Evolutionary conservation across 1,140 invertebrate species (phyloP).

Genomic region (Scaptomyza montana): DNA sequence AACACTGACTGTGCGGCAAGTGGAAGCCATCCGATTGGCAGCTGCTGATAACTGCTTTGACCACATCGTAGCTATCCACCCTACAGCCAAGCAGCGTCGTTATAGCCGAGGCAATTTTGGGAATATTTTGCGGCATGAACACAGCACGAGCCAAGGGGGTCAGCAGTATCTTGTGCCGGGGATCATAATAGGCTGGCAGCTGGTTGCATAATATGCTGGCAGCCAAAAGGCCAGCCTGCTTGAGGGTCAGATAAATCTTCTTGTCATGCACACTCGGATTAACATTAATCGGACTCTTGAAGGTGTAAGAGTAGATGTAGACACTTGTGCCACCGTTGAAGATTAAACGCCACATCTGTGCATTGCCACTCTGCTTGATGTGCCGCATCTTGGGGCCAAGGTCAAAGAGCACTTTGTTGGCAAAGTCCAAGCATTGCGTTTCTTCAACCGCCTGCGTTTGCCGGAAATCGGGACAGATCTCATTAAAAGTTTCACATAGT

Average conservation of each 20-base stretch:
- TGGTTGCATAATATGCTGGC: slow-evolving; percentile 33
- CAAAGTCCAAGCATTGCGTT: slow-evolving; percentile 57
- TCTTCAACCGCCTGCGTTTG: background rate
- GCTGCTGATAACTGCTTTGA: slow-evolving; percentile 53
- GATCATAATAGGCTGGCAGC: slow-evolving; percentile 34
- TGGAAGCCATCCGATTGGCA: slow-evolving; percentile 61
- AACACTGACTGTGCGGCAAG: slow-evolving; percentile 43
- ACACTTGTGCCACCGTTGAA: slow-evolving; percentile 40
- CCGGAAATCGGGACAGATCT: slow-evolving; percentile 57
- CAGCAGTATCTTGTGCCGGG: slow-evolving; percentile 48
- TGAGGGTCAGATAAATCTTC: slow-evolving; percentile 58
- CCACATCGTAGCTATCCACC: slow-evolving; percentile 38
- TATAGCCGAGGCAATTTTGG: slow-evolving; percentile 44
- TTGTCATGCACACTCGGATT: slow-evolving; percentile 44
- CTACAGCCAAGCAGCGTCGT: background rate
- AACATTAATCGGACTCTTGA: slow-evolving; percentile 42
- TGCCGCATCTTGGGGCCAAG: slow-evolving; percentile 53
- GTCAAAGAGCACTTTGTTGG: slow-evolving; percentile 53
- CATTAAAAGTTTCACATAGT: slow-evolving; percentile 41
- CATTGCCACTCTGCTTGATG: slow-evolving; percentile 42
- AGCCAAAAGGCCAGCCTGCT: slow-evolving; percentile 60
- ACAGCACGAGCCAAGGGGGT: slow-evolving; percentile 56
- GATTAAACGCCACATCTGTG: slow-evolving; percentile 60
- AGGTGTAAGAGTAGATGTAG: slow-evolving; percentile 52
- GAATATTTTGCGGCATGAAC: slow-evolving; percentile 48